phyloP scores from a whole-genome alignment of 1,140 invertebrate genomes.

The Brachionus sp. region DNA sequence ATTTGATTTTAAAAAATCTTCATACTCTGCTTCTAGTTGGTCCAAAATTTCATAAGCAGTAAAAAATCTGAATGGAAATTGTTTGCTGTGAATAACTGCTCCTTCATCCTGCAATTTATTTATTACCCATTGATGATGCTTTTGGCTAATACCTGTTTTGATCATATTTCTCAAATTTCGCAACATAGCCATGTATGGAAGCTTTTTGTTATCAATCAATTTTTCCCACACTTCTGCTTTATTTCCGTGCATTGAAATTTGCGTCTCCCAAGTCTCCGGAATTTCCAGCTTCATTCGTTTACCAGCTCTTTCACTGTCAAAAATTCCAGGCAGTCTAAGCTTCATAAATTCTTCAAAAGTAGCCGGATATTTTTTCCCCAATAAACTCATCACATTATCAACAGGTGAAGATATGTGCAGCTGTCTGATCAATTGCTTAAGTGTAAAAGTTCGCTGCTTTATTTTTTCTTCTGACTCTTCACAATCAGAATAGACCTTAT shows the following conservation, averaged over 20 bases:
- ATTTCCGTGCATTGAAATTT: slow-evolving; percentile 61
- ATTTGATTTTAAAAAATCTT: slow-evolving; percentile 51
- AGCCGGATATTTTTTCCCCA: slow-evolving; percentile 61
- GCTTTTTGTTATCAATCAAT: slow-evolving; percentile 59
- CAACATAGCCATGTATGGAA: slow-evolving; percentile 63
- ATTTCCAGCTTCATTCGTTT: slow-evolving; percentile 62
- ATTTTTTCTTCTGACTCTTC: neutral
- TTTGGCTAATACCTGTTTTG: slow-evolving; percentile 57
- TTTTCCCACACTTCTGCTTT: slow-evolving; percentile 59
- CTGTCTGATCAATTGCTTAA: slow-evolving; percentile 60
- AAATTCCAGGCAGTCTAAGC: slow-evolving; percentile 58
- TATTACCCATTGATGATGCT: slow-evolving; percentile 56
- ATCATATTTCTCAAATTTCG: slow-evolving; percentile 61
- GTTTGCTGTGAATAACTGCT: slow-evolving; percentile 59
- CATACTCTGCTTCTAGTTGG: slow-evolving; percentile 53
- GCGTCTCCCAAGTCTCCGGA: slow-evolving; percentile 63
- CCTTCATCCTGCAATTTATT: slow-evolving; percentile 58
- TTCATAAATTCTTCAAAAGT: slow-evolving; percentile 57
- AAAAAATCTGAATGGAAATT: slow-evolving; percentile 61
- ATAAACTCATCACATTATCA: slow-evolving; percentile 59
- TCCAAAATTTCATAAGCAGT: slow-evolving; percentile 59
- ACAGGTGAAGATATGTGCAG: slow-evolving; percentile 60
- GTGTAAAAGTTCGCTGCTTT: slow-evolving; percentile 50
- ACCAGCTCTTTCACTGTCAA: slow-evolving; percentile 57
- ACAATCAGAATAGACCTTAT: neutral